Percentiles rank a stretch among this genome's conserved stretches.
phyloP scores from a whole-genome alignment of 2,888 invertebrate genomes.

The Pyrochroa serraticornis region DNA sequence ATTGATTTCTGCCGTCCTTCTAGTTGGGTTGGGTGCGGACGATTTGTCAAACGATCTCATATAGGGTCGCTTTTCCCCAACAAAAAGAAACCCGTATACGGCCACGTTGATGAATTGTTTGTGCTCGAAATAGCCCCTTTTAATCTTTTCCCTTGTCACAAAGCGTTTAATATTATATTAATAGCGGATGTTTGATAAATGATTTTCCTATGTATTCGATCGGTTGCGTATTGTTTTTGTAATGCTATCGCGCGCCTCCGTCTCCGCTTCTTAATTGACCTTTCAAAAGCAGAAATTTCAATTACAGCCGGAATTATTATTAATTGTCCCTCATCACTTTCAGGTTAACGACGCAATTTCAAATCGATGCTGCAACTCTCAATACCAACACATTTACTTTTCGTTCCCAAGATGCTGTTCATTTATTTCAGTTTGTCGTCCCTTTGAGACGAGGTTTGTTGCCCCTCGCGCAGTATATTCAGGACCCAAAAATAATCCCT shows the following conservation, averaged over 20 bases:
- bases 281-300: slow-evolving; percentile 39
- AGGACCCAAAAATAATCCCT: slow-evolving; percentile 39
- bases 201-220: slow-evolving; percentile 32
- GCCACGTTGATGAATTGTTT: slow-evolving; percentile 35
- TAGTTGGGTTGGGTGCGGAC: slow-evolving; percentile 11
- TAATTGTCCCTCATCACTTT: slow-evolving; percentile 33
- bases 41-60: slow-evolving; percentile 27
- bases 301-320: slow-evolving; percentile 38
- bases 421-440: slow-evolving; percentile 42
- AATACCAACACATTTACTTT: slow-evolving; percentile 37
- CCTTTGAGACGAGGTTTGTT: slow-evolving; percentile 25
- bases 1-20: slow-evolving; percentile 17
- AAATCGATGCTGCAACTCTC: too few species aligned
- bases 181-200: slow-evolving; percentile 34
- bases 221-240: slow-evolving; percentile 30
- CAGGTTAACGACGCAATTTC: slow-evolving; percentile 21
- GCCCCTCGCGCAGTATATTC: slow-evolving; percentile 27
- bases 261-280: slow-evolving; percentile 37
- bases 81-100: slow-evolving; percentile 22
- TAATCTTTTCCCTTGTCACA: slow-evolving; percentile 33
- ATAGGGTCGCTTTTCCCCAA: slow-evolving; percentile 17
- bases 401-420: slow-evolving; percentile 31
- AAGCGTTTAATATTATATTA: slow-evolving; percentile 36
- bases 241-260: slow-evolving; percentile 16
- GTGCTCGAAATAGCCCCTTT: slow-evolving; percentile 24